Conservation (phyloP, 2,797 vertebrate species). For the Poeciliopsis paucimaculata region DNA sequence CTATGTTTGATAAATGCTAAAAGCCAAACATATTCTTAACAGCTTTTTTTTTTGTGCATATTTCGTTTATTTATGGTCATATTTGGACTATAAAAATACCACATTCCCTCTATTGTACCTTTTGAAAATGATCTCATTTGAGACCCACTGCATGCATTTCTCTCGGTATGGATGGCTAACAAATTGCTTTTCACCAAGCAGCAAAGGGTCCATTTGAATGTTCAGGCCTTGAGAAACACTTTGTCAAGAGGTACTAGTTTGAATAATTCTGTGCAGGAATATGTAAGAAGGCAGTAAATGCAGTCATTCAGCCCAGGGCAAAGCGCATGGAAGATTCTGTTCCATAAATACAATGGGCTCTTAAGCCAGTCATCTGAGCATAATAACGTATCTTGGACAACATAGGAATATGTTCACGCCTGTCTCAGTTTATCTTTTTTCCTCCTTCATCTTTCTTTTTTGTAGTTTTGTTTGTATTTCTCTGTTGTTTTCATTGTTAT, state of each 20-base stretch:
- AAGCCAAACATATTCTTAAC: neutral
- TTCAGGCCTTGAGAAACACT: conserved; percentile 10
- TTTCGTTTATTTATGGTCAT: neutral
- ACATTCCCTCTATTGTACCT: neutral
- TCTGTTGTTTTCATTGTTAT: neutral
- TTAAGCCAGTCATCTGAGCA: conserved; percentile 46
- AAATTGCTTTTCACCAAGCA: conserved; percentile 16
- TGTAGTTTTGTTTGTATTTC: neutral
- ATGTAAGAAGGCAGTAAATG: conserved; percentile 32
- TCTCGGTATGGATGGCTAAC: neutral
- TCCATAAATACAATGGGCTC: conserved; percentile 39
- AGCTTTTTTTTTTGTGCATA: neutral
- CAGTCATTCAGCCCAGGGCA: conserved; percentile 38
- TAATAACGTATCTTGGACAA: conserved; percentile 33
- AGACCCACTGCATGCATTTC: neutral
- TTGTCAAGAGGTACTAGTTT: conserved; percentile 35
- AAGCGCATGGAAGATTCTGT: conserved; percentile 26
- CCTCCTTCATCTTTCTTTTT: neutral
- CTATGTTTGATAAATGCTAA: neutral
- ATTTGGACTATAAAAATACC: neutral
- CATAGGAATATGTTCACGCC: conserved; percentile 27
- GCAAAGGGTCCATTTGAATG: conserved; percentile 28
- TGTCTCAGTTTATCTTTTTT: conserved; percentile 15
- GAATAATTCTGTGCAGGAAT: conserved; percentile 31
- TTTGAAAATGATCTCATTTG: neutral